Evolutionary conservation across 2,797 vertebrate species (phyloP).

Genomic region (Enteromius anoplus): DNA sequence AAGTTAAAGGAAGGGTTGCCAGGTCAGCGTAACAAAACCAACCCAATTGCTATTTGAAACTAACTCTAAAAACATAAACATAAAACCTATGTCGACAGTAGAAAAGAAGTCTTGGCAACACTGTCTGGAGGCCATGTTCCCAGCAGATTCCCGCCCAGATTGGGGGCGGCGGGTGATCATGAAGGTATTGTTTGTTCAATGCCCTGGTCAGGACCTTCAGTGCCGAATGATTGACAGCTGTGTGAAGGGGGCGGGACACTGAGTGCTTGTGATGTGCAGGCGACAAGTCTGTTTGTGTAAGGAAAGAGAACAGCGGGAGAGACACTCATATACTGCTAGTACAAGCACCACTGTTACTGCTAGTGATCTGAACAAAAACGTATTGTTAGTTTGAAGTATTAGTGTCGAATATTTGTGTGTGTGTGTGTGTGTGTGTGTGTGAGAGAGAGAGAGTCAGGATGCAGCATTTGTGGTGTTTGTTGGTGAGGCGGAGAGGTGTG

Average conservation of each 20-base stretch:
- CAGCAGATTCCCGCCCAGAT: constrained; percentile 71
- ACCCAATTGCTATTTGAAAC: neutral
- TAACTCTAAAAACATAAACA: too few relatives aligned
- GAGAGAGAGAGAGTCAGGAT: too few relatives aligned
- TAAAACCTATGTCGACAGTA: neutral
- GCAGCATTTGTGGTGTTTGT: neutral
- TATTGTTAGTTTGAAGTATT: neutral
- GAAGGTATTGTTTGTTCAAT: constrained; percentile 57
- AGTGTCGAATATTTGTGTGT: neutral
- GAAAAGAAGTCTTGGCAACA: neutral
- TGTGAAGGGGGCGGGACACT: constrained; percentile 34
- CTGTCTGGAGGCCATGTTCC: constrained; percentile 58
- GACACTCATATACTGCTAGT: constrained; percentile 5
- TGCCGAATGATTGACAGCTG: constrained; percentile 56
- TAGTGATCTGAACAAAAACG: neutral
- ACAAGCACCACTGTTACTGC: neutral
- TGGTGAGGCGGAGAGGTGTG: too few relatives aligned
- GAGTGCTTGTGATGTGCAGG: constrained; percentile 55
- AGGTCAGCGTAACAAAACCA: neutral
- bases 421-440: too few relatives aligned
- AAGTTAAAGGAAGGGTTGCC: neutral
- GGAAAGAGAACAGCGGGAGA: constrained; percentile 51
- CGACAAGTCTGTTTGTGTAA: constrained; percentile 66
- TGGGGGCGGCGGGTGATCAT: constrained; percentile 58
- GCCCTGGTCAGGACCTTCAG: constrained; percentile 52